Conservation (phyloP, 23 tunicate species). For the Phallusia fumigata region DNA sequence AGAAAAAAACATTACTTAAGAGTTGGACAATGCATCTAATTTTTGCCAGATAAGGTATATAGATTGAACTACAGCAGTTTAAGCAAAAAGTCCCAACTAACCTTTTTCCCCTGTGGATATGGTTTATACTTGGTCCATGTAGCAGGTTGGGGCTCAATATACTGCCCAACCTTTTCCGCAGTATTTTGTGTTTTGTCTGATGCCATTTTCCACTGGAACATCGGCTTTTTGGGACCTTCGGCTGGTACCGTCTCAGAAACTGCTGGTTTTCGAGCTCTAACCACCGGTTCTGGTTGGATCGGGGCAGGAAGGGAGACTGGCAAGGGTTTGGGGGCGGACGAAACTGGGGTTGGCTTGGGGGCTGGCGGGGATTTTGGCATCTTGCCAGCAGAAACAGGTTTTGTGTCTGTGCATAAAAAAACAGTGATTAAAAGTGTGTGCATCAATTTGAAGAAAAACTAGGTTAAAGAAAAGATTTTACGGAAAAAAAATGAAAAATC, state of each 20-base stretch:
- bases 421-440: too few species aligned
- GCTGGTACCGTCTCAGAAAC: background rate
- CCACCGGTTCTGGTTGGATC: background rate
- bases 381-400: background rate
- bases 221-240: constrained; percentile 13
- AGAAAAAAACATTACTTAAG: too few species aligned
- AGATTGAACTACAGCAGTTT: too few species aligned
- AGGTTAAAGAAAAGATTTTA: too few species aligned
- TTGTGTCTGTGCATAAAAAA: background rate
- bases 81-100: background rate
- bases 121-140: constrained; percentile 48
- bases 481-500: too few species aligned
- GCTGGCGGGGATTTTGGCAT: background rate
- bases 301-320: background rate
- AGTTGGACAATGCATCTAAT: too few species aligned
- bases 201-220: constrained; percentile 50
- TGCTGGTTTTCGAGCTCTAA: background rate
- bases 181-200: background rate
- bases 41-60: too few species aligned
- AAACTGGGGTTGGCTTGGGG: background rate
- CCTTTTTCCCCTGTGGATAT: constrained; percentile 21
- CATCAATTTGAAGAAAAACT: too few species aligned
- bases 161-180: constrained; percentile 27
- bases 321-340: background rate
- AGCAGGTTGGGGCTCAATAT: constrained; percentile 51